A percentile compares a stretch with the other conserved stretches of the same genome.
These are phyloP conservation scores for Parnassius smintheus DNA, from an alignment of 2,888 invertebrate species.

Conservation along the genomic window DNA sequence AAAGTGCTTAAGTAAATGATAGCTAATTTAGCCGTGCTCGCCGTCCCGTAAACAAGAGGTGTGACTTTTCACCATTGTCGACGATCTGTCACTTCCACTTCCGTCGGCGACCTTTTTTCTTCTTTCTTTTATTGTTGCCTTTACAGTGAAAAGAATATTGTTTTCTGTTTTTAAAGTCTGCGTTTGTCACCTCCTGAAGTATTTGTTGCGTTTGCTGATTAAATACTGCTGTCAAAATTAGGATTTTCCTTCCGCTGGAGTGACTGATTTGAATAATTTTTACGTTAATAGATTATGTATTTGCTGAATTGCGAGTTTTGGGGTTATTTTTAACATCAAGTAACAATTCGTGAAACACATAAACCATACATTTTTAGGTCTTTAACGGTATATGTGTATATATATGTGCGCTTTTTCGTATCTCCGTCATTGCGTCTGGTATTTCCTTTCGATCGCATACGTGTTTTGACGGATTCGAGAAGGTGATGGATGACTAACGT, in stretches of 20 bases:
- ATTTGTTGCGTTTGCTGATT: constrained; percentile 74
- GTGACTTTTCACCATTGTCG: constrained; percentile 78
- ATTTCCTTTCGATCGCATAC: no score
- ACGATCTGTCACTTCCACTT: constrained; percentile 79
- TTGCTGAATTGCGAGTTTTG: no score
- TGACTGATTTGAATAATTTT: constrained; percentile 35
- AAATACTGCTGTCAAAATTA: constrained; percentile 71
- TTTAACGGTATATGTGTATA: no score
- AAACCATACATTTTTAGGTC: no score
- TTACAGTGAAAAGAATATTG: constrained; percentile 72
- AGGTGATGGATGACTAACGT: no score
- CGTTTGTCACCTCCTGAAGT: constrained; percentile 75
- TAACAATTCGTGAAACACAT: no score
- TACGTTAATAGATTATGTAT: not conserved
- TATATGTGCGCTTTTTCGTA: no score
- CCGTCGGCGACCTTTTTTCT: constrained; percentile 61
- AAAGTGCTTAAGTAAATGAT: constrained; percentile 80
- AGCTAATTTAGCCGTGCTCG: constrained; percentile 71
- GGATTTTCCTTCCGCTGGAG: constrained; percentile 54
- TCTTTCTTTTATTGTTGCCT: constrained; percentile 74
- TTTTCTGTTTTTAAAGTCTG: constrained; percentile 63
- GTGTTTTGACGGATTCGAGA: no score
- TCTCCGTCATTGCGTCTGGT: no score
- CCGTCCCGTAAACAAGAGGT: constrained; percentile 76
- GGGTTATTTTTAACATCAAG: no score